A percentile compares a stretch with the other conserved stretches of the same genome.
Conservation (phyloP, 2,888 invertebrate genomes). For the Epinotia brunnichana region DNA sequence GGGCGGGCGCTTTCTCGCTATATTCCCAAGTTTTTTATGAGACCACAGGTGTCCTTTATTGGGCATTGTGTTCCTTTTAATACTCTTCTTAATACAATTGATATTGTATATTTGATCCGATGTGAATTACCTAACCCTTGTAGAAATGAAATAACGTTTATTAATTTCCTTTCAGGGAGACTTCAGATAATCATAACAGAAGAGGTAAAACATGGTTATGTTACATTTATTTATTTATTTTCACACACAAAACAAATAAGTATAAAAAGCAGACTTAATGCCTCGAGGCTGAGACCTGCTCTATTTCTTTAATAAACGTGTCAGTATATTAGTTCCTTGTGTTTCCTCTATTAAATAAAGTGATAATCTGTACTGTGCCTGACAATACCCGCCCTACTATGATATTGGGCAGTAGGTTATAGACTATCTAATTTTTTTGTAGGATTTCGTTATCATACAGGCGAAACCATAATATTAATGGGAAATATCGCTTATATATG, state of each 20-base stretch:
- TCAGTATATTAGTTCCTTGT: too few relatives aligned
- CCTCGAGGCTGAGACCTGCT: too few relatives aligned
- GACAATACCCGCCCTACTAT: too few relatives aligned
- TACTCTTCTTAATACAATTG: conserved; percentile 59
- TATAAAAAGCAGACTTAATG: too few relatives aligned
- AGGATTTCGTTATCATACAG: too few relatives aligned
- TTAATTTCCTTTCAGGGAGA: conserved; percentile 12
- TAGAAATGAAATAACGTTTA: conserved; percentile 4
- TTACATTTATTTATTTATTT: too few relatives aligned
- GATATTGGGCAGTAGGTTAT: too few relatives aligned
- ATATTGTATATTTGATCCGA: conserved; percentile 52
- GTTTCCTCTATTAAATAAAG: too few relatives aligned
- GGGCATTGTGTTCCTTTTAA: conserved; percentile 63
- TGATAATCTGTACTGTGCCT: too few relatives aligned
- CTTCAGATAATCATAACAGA: not conserved
- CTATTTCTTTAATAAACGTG: too few relatives aligned
- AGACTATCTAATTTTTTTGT: too few relatives aligned
- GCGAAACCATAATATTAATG: not conserved
- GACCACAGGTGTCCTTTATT: conserved; percentile 75
- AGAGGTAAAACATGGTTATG: not conserved
- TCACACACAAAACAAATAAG: too few relatives aligned
- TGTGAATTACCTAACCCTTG: conserved; percentile 23
- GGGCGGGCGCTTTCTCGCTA: conserved; percentile 60
- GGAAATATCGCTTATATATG: not conserved
- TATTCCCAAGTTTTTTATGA: conserved; percentile 68